Conservation (phyloP, 2,888 invertebrate species). For the Drosophila crucigera region DNA sequence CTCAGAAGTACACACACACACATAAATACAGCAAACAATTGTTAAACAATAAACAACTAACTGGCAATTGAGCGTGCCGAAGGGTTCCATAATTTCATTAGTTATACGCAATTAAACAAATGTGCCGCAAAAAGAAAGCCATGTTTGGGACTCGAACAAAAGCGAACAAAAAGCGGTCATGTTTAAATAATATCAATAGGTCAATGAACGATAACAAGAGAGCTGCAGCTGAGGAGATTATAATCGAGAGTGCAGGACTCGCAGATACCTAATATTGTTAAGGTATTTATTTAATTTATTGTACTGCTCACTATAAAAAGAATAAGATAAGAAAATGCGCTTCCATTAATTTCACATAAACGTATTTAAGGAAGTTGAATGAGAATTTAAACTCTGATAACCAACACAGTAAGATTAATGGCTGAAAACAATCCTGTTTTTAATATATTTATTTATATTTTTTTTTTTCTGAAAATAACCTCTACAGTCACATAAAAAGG, state of each 20-base stretch:
- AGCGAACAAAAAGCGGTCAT: conserved; percentile 8
- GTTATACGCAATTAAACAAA: conserved; percentile 57
- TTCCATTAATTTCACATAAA: neutral
- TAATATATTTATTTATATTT: neutral
- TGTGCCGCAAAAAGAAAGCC: conserved; percentile 17
- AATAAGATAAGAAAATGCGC: neutral
- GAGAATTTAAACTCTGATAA: neutral
- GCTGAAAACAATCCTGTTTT: neutral
- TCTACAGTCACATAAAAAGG: too few relatives aligned
- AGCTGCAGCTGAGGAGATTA: neutral
- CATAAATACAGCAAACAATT: neutral
- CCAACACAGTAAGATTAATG: neutral
- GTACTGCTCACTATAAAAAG: neutral
- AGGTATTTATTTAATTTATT: neutral
- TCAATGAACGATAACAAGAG: conserved; percentile 3
- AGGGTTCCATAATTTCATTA: conserved; percentile 40
- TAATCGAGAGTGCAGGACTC: neutral
- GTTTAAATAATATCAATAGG: conserved; percentile 18
- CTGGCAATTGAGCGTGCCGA: conserved; percentile 2
- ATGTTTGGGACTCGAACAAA: neutral
- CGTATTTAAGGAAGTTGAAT: neutral
- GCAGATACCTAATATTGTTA: neutral
- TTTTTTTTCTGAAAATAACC: too few relatives aligned
- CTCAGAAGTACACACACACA: neutral
- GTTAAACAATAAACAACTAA: conserved; percentile 21